phyloP scores from a whole-genome alignment of 2,113 vertebrate species.

The Myiagra hebetior region DNA sequence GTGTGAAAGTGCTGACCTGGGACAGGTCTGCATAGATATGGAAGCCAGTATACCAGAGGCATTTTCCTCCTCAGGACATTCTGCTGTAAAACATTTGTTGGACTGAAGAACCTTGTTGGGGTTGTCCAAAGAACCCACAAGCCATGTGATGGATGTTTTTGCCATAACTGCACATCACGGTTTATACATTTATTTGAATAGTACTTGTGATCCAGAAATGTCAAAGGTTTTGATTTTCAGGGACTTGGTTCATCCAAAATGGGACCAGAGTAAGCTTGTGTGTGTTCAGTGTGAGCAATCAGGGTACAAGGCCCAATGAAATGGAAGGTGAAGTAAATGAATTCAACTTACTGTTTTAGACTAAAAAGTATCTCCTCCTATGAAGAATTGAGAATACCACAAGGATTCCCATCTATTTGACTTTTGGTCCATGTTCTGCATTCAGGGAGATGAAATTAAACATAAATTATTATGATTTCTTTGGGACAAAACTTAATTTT shows the following conservation, averaged over 20 bases:
- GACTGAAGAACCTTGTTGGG: not conserved
- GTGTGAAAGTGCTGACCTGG: not conserved
- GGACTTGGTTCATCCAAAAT: not conserved
- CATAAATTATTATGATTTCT: slow-evolving; percentile 6
- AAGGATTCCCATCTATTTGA: not conserved
- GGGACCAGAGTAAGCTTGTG: not conserved
- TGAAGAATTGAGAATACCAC: not conserved
- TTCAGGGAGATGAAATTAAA: not conserved
- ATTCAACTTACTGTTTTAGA: not conserved
- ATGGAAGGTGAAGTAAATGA: not conserved
- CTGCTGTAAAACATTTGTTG: not conserved
- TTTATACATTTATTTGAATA: not conserved
- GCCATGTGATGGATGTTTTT: not conserved
- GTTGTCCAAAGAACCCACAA: not conserved
- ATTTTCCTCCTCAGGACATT: not conserved
- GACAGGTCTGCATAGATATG: not conserved
- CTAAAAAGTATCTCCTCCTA: not conserved
- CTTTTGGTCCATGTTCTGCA: not conserved
- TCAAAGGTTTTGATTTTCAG: not conserved
- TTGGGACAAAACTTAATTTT: slow-evolving; percentile 47
- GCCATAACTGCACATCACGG: not conserved
- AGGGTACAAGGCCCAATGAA: not conserved
- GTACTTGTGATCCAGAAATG: not conserved
- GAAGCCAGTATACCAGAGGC: not conserved
- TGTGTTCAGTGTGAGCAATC: not conserved